These are phyloP conservation scores for Patella pellucida DNA, from an alignment of 2,888 invertebrate genomes.

Conservation along the genomic window DNA sequence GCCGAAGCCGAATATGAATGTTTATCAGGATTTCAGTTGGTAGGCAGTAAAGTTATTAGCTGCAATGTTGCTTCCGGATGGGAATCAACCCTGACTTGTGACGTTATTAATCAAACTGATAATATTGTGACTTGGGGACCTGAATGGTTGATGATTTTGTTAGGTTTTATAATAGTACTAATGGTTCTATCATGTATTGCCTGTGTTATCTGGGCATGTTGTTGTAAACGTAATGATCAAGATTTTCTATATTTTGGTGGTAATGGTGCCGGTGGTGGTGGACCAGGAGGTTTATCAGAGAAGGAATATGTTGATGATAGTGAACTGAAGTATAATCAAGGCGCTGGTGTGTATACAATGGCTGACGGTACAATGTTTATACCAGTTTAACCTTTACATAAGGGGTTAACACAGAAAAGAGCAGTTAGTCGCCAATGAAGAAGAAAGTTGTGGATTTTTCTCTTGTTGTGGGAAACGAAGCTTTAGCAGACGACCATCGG, in stretches of 20 bases:
- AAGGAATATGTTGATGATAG: not conserved
- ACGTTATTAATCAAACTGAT: not conserved
- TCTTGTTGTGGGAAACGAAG: not conserved
- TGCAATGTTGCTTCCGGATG: not conserved
- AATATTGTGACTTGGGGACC: not conserved
- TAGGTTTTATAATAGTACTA: not conserved
- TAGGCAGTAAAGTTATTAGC: not conserved
- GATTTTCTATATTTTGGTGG: not conserved
- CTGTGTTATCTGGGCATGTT: not conserved
- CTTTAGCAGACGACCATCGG: not conserved
- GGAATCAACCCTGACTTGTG: not conserved
- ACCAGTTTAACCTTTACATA: slow-evolving; percentile 3
- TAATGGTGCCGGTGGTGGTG: not conserved
- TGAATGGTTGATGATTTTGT: not conserved
- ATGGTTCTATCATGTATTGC: not conserved
- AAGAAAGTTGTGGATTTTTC: not conserved
- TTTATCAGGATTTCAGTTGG: not conserved
- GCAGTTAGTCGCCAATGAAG: not conserved
- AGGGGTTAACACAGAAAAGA: not conserved
- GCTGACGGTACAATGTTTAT: slow-evolving; percentile 1
- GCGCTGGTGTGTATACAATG: slow-evolving; percentile 1
- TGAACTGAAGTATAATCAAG: not conserved
- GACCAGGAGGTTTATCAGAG: not conserved
- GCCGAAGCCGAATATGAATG: not conserved
- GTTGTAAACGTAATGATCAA: not conserved